A percentile compares a stretch with the other conserved stretches of the same genome.
These are phyloP conservation scores for Harpalus rufipes DNA, from an alignment of 2,888 invertebrate genomes.

Conservation along the genomic window DNA sequence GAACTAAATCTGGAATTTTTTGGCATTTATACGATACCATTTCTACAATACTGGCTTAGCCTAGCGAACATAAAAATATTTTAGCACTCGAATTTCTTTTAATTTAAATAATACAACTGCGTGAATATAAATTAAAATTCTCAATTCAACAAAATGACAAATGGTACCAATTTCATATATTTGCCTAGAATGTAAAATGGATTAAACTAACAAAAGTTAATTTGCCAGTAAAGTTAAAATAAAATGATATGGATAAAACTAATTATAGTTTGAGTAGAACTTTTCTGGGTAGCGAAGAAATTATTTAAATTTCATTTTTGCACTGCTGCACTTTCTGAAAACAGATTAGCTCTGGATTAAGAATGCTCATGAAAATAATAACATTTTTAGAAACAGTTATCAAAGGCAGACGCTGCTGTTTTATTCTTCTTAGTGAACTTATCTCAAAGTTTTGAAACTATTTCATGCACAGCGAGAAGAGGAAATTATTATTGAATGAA, in stretches of 20 bases:
- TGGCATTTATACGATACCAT: no score
- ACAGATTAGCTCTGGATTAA: constrained; percentile 69
- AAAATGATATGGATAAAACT: constrained; percentile 65
- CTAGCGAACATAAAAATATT: no score
- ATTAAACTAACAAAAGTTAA: constrained; percentile 21
- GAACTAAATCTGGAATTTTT: no score
- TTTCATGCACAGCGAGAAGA: constrained; percentile 32
- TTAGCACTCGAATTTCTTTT: no score
- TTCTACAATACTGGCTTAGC: no score
- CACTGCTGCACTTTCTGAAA: constrained; percentile 67
- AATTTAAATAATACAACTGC: no score
- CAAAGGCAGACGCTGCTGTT: constrained; percentile 46
- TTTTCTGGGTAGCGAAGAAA: constrained; percentile 67
- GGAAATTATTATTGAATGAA: constrained; percentile 42
- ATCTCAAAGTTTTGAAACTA: constrained; percentile 48
- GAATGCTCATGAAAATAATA: constrained; percentile 67
- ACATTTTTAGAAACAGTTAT: constrained; percentile 57
- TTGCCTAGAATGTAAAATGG: not conserved
- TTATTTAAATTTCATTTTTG: constrained; percentile 69
- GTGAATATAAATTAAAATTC: no score
- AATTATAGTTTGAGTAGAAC: constrained; percentile 68
- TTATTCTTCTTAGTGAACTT: constrained; percentile 22
- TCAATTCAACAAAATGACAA: constrained; percentile 1
- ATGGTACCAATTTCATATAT: constrained; percentile 11
- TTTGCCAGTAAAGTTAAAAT: constrained; percentile 12